These are phyloP conservation scores for Actenoides lindsayi DNA, from an alignment of 2,113 vertebrate species.

Conservation along the genomic window DNA sequence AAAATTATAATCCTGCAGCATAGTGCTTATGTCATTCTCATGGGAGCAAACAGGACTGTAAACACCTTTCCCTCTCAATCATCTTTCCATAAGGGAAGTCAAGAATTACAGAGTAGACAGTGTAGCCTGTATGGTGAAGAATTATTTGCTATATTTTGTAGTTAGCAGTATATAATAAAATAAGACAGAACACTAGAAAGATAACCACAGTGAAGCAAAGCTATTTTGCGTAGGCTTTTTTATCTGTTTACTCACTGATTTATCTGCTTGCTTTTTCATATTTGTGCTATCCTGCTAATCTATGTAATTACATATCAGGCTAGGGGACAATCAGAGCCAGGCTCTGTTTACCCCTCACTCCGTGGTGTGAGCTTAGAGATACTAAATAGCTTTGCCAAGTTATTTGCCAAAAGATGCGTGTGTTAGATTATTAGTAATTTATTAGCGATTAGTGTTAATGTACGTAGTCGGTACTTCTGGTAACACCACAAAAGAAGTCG, in stretches of 20 bases:
- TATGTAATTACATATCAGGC: neutral
- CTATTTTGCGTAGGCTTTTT: neutral
- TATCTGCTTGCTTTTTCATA: neutral
- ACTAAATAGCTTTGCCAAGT: neutral
- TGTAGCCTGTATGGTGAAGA: neutral
- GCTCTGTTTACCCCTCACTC: neutral
- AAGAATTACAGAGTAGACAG: neutral
- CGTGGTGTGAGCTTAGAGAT: neutral
- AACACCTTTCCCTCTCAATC: neutral
- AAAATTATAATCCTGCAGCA: neutral
- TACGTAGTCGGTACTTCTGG: neutral
- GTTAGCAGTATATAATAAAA: neutral
- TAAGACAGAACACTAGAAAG: neutral
- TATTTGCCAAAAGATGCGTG: neutral
- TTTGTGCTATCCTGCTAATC: neutral
- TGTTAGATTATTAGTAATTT: neutral
- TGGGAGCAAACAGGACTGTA: neutral
- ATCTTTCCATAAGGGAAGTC: neutral
- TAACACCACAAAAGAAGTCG: neutral
- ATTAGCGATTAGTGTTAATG: neutral
- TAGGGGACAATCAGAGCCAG: neutral
- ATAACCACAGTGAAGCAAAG: neutral
- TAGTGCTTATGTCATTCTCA: neutral
- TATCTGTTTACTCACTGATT: neutral
- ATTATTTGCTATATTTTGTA: neutral